Base-by-base conservation (phyloP, 2,797 vertebrate genomes). In the Austrolebias charrua region DNA sequence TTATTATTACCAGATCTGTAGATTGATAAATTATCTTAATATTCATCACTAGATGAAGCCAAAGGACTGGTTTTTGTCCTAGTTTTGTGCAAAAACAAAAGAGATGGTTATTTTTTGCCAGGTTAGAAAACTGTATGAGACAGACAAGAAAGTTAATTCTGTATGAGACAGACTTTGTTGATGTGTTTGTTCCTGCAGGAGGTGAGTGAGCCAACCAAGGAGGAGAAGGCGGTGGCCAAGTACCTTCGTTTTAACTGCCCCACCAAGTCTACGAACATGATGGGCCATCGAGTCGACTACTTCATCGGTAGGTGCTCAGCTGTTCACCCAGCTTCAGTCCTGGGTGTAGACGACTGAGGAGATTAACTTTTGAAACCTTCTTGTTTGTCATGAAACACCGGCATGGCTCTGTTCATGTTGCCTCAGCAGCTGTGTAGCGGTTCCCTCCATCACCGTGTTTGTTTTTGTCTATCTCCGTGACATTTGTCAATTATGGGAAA, bases 211-310 rank as follows among this genome's bases (percentile, higher is more conserved):
- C 96, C 96, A 66, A 96, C 96, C 89, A 99, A 98, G 93, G 96
- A 98, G 89, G 98, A 99, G 86, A 99, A 98, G 90, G 95, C 94
- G 0, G 95, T 99, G 76, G 98, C 97, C 69, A 99, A 99, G 86
- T 98, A 98, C 86, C 90, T 99, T 74, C 94, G 98, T 44, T 99
- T 99, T 87, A 99, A 98, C 90, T 98, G 97, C 82, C 95, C 96
- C 46, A 96, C 95, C 76, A 99, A 99, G 87, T 99, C 98, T 74
- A 98, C 98, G 57, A 98, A 96, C 89, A 98, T 98, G 97, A 95
- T 99, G 95, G 96, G 96, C 44, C 98, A 98, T 81, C 77, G 96
- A 46, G 96, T 99, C 52, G 97, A 99, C 92, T 98, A 99, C 89
- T 99, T 99, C 75, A 94, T 95, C 43, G 98, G 98, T 99, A 81